Evolutionary conservation across 2,113 vertebrate species (phyloP).

Genomic region (Megaceryle maxima): DNA sequence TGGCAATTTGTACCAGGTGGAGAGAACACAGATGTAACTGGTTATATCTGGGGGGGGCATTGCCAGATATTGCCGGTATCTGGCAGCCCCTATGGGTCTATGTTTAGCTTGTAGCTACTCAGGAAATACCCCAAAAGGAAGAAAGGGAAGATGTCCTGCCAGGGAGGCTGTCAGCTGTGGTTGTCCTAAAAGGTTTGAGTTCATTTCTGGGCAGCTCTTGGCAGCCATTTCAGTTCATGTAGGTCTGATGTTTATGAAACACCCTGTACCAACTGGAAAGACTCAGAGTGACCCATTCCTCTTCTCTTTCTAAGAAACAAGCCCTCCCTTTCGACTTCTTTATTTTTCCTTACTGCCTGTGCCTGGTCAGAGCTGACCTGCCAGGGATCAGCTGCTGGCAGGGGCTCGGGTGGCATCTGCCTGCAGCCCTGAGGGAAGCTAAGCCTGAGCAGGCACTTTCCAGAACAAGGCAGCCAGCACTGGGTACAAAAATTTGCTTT

Average conservation of each 20-base stretch:
- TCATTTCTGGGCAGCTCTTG: neutral
- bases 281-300: neutral
- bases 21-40: neutral
- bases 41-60: neutral
- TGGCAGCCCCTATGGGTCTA: neutral
- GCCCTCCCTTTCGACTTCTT: neutral
- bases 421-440: neutral
- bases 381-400: neutral
- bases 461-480: neutral
- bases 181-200: neutral
- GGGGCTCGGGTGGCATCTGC: neutral
- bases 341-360: neutral
- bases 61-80: neutral
- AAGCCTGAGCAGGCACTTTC: neutral
- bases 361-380: neutral
- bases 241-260: neutral
- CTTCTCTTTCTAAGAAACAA: constrained; percentile 19
- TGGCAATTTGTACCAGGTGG: neutral
- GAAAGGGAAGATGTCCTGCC: neutral
- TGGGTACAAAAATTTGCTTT: neutral
- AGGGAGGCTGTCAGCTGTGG: neutral
- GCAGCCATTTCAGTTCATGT: neutral
- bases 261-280: neutral
- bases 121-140: neutral
- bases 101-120: neutral